A percentile compares a stretch with the other conserved stretches of the same genome.
Conservation (phyloP, 2,888 invertebrate species). For the Netelia melanura region DNA sequence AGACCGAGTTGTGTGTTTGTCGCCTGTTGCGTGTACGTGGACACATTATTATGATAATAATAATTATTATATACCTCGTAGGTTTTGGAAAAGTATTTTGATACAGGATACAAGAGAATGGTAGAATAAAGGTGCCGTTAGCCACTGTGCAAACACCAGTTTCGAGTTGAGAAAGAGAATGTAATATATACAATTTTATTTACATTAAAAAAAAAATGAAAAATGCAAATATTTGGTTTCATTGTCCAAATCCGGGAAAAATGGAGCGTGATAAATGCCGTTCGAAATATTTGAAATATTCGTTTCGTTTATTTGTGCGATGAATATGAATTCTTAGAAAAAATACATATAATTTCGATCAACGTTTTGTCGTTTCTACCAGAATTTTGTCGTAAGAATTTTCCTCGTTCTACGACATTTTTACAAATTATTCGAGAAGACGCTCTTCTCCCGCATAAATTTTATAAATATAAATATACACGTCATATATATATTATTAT, state of each 20-base stretch:
- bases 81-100: conserved; percentile 76
- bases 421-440: conserved; percentile 11
- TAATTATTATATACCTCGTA: conserved; percentile 73
- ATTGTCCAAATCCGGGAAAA: background rate
- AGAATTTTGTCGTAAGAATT: conserved; percentile 8
- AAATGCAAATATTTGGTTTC: background rate
- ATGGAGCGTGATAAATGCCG: background rate
- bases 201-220: conserved; percentile 20
- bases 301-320: conserved; percentile 65
- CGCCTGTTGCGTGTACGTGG: background rate
- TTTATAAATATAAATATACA: conserved; percentile 35
- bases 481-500: background rate
- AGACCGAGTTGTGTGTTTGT: background rate
- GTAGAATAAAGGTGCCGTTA: conserved; percentile 3
- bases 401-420: background rate
- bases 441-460: background rate
- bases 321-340: conserved; percentile 53
- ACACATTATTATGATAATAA: background rate
- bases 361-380: background rate
- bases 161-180: conserved; percentile 14
- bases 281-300: conserved; percentile 57
- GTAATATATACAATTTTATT: conserved; percentile 56
- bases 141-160: conserved; percentile 18
- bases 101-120: conserved; percentile 68
- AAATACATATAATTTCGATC: conserved; percentile 46